phyloP scores from a whole-genome alignment of 1,140 invertebrate species.

The Chironomus tepperi region DNA sequence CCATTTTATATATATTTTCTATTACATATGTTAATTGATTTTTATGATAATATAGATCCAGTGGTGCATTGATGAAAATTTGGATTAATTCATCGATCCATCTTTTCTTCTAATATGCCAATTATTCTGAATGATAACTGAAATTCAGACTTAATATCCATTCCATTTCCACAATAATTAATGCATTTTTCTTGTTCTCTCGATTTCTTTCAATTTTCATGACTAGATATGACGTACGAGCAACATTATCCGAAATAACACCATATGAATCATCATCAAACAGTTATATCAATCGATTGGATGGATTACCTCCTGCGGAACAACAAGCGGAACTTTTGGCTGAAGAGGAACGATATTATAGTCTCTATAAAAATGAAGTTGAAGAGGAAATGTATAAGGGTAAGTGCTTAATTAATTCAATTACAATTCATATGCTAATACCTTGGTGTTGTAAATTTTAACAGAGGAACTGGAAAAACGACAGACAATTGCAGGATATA shows the following conservation, averaged over 20 bases:
- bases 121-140: background rate
- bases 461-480: constrained; percentile 86
- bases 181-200: background rate
- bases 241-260: constrained; percentile 70
- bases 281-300: constrained; percentile 55
- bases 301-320: constrained; percentile 68
- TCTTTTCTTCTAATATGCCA: too few species aligned
- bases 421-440: constrained; percentile 26
- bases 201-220: constrained; percentile 28
- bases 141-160: background rate
- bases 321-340: constrained; percentile 74
- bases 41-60: background rate
- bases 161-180: background rate
- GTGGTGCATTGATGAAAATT: background rate
- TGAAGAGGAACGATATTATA: constrained; percentile 84
- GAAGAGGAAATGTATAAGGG: constrained; percentile 79
- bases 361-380: constrained; percentile 75
- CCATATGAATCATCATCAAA: constrained; percentile 59
- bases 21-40: background rate
- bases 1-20: background rate
- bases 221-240: constrained; percentile 88
- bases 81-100: background rate
- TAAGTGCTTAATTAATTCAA: constrained; percentile 36
- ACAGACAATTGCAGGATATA: constrained; percentile 48
- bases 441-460: constrained; percentile 30